Conservation (phyloP, 2,888 invertebrate genomes). For the Stenichneumon culpator region DNA sequence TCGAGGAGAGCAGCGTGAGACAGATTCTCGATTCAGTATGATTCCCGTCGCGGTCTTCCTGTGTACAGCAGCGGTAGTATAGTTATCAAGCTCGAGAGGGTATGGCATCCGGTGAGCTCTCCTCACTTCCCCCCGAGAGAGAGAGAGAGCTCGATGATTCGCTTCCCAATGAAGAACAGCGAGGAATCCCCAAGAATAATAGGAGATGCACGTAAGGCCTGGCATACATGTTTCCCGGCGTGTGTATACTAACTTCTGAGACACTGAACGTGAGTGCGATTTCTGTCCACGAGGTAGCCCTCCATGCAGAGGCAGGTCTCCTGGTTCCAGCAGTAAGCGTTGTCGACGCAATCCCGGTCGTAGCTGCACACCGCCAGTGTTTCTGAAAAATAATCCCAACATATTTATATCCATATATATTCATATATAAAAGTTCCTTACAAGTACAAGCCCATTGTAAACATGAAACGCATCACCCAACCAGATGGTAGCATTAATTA, state of each 20-base stretch:
- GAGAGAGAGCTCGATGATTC: neutral
- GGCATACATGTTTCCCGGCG: neutral
- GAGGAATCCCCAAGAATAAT: neutral
- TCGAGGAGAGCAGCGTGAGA: slow-evolving; percentile 64
- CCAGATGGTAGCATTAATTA: too few relatives aligned
- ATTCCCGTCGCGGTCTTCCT: slow-evolving; percentile 36
- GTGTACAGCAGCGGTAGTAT: slow-evolving; percentile 4
- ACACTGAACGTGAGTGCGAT: slow-evolving; percentile 83
- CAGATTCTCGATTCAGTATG: slow-evolving; percentile 64
- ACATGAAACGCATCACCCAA: neutral
- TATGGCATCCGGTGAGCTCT: slow-evolving; percentile 28
- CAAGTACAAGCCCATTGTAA: slow-evolving; percentile 6
- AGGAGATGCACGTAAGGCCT: neutral
- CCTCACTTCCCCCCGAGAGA: slow-evolving; percentile 14
- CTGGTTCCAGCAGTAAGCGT: slow-evolving; percentile 79
- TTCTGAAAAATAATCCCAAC: slow-evolving; percentile 71
- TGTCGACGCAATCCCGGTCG: slow-evolving; percentile 78
- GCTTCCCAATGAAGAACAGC: neutral
- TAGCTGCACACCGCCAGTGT: slow-evolving; percentile 74
- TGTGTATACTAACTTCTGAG: slow-evolving; percentile 79
- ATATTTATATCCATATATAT: too few relatives aligned
- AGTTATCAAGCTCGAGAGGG: slow-evolving; percentile 27
- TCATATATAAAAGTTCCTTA: neutral
- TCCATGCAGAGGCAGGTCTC: slow-evolving; percentile 84
- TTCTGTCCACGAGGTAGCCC: slow-evolving; percentile 82